Conservation (phyloP, 1,140 invertebrate species). For the Papilio polytes region DNA sequence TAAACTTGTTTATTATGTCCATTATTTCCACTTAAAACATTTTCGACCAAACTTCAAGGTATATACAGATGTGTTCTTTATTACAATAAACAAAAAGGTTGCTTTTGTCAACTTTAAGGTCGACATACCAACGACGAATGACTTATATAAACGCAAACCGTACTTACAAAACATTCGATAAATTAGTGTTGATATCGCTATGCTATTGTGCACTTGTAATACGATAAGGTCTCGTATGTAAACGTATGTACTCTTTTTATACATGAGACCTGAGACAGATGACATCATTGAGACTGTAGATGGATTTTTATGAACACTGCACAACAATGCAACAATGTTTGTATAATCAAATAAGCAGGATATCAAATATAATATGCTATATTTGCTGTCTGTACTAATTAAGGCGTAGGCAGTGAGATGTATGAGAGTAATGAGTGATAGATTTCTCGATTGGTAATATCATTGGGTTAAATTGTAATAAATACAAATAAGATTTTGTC, state of each 20-base stretch:
- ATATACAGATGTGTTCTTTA: background rate
- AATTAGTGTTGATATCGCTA: constrained; percentile 7
- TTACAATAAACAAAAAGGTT: background rate
- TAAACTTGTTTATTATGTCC: background rate
- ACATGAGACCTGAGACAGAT: background rate
- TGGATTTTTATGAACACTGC: background rate
- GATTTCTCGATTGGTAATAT: too few species aligned
- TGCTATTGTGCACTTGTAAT: background rate
- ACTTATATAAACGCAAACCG: background rate
- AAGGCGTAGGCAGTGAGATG: background rate
- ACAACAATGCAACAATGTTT: background rate
- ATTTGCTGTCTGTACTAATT: background rate
- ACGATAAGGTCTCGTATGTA: background rate
- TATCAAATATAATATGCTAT: background rate
- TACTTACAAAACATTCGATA: constrained; percentile 22
- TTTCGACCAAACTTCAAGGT: background rate
- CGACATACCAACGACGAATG: background rate
- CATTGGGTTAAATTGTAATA: too few species aligned
- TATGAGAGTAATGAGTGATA: too few species aligned
- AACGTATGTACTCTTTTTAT: background rate
- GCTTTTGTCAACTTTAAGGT: background rate
- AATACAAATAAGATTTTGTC: too few species aligned
- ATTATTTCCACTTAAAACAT: background rate
- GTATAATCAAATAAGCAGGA: background rate
- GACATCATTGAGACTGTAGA: background rate